A percentile compares a stretch with the other conserved stretches of the same genome.
These are phyloP conservation scores for Parauchenoglanis ngamensis DNA, from an alignment of 2,797 vertebrate species.

Conservation along the genomic window DNA sequence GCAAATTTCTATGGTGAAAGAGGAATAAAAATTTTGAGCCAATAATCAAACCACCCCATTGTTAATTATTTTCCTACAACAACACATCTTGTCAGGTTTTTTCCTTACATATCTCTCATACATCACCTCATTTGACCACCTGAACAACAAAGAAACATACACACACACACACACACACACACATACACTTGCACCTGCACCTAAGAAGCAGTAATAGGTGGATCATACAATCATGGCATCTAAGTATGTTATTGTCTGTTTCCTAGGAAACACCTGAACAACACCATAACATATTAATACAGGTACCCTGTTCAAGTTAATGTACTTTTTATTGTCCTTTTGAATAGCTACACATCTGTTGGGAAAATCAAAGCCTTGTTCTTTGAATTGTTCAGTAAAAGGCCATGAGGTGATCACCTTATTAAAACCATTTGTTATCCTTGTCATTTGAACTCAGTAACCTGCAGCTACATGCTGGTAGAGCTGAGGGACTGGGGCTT, in stretches of 20 bases:
- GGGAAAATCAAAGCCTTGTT: constrained; percentile 31
- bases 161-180: background rate
- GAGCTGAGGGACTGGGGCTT: background rate
- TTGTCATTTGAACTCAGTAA: constrained; percentile 8
- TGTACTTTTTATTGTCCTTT: constrained; percentile 17
- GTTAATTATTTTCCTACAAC: background rate
- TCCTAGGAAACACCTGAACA: constrained; percentile 56
- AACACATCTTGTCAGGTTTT: background rate
- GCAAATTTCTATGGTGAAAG: background rate
- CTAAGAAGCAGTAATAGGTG: constrained; percentile 2
- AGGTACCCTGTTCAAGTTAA: constrained; percentile 32
- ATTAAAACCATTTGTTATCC: constrained; percentile 21
- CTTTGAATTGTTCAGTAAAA: constrained; percentile 31
- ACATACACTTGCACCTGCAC: background rate
- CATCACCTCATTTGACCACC: background rate
- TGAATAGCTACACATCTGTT: constrained; percentile 41
- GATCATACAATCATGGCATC: background rate
- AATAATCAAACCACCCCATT: background rate
- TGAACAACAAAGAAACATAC: constrained; percentile 10
- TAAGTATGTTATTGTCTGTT: constrained; percentile 45
- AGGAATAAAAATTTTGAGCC: background rate
- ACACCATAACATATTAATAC: constrained; percentile 34
- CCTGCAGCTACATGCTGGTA: constrained; percentile 11
- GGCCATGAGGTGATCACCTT: constrained; percentile 31
- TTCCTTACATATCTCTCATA: background rate